Base-by-base conservation (phyloP, 2,797 vertebrate species). In the Anguilla obscura region DNA sequence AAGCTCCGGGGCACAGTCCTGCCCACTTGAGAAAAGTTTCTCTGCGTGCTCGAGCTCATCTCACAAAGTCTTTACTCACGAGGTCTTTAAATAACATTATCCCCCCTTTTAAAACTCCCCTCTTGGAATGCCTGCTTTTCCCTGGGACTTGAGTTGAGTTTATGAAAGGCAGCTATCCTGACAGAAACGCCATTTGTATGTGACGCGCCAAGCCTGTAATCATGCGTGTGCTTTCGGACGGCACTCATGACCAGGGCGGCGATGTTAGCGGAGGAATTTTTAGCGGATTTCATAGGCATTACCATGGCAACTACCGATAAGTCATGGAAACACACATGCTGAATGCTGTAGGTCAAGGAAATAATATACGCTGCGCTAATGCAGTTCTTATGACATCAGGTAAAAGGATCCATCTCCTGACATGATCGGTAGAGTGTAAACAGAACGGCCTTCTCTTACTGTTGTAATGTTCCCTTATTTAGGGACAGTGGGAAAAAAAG, bases 71-170 rank as follows among this genome's bases (percentile, higher is more conserved):
- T 50, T n/a, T 24, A 48, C 79, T 82, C 79, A 82, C 18, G 79
- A 45, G 79, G 18, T 82, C 79, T 82, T 82, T 82, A 82, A 82
- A 82, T 82, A 82, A 50, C 79, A 50, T 50, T 82, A 82, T 50
- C 76, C 76, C 33, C 10, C 48, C 0, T 14, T 82, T 82, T 82
- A 8, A 48, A 30, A n/a, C 2, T 4, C 74, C 24, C 21, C 24
- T 50, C 45, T 48, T 10, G 40, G 79, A 48, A 48, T 82, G 79
- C 79, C 1, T 27, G 45, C 79, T 8, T 82, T 82, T 50, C 79
- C 74, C 24, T 21, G 21, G 10, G 79, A 82, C 79, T 50, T 9
- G 8, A 82, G 40, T 82, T 4, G 40, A 40, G 40, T 45, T 45
- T 82, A n/a, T 82, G 40, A 24, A 48, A 50, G 6, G 27, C 18